Evolutionary conservation across 2,797 vertebrate species (phyloP), one percentile per base, ranked within the genome.

Genomic region (Menidia menidia): DNA sequence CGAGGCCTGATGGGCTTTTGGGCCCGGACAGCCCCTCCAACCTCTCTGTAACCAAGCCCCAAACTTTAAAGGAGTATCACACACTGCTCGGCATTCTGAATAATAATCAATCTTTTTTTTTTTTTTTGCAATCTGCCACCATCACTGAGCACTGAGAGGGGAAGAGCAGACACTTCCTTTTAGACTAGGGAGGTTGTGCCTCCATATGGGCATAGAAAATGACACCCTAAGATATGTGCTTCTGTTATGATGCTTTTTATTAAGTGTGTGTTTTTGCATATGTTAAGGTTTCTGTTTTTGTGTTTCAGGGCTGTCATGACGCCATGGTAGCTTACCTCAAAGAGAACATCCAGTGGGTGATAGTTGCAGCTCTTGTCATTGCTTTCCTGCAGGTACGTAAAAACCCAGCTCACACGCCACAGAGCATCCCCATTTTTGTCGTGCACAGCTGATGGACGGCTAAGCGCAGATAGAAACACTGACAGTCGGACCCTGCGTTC

Each of bases 301-400:
- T 56, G 44, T 31, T 18, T 56, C 15, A 98, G 97, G 96, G 96
- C 43, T 97, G 97, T 65, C 79, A 88, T 11, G 4, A 67, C 1
- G 64, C 14, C 14, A 0, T 97, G 1, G 92, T 92, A 31, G 2
- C 0, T 0, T 1, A 75, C 13, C 47, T 97, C 71, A 92, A 84
- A 84, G 57, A 73, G 2, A 93, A 94, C 15, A 30, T 94, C 14
- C 57, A 92, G 71, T 91, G 96, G 84, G 77, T 97, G 64, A 95
- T 95, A 0, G 88, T 94, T 0, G 95, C 90, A 33, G 96, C 95
- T 1, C 78, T 97, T 42, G 94, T 97, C 14, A 95, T 98, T 47
- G 96, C 96, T 2, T 89, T 95, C 82, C 88, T 98, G 31, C 95
- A 98, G 96, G 96, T 98, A 83, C 71, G 85, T 94, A 69, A 87